These are phyloP conservation scores for Machimus rusticus DNA, from an alignment of 2,888 invertebrate species.

Conservation along the genomic window DNA sequence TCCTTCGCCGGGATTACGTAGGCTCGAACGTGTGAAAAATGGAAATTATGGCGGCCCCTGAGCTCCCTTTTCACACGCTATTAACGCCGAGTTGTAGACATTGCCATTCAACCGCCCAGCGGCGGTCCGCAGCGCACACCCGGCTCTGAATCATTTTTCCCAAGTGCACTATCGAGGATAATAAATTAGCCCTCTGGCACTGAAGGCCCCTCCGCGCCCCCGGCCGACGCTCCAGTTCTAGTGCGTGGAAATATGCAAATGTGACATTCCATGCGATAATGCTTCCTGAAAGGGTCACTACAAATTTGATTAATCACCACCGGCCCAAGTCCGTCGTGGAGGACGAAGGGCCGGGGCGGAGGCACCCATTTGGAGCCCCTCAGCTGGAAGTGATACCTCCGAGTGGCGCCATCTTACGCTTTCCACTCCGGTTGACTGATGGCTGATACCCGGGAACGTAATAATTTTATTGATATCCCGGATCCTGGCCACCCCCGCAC, in stretches of 20 bases:
- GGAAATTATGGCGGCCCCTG: neutral
- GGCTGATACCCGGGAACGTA: neutral
- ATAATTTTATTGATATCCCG: neutral
- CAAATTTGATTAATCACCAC: constrained; percentile 16
- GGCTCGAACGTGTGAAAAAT: constrained; percentile 15
- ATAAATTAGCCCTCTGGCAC: constrained; percentile 31
- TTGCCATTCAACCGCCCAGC: neutral
- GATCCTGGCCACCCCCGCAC: neutral
- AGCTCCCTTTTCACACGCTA: constrained; percentile 8
- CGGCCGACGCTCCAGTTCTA: neutral
- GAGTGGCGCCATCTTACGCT: neutral
- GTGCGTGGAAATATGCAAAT: constrained; percentile 31
- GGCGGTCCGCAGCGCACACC: neutral
- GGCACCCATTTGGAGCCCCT: neutral
- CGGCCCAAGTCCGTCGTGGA: neutral
- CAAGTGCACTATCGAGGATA: constrained; percentile 22
- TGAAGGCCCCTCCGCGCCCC: neutral
- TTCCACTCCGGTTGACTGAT: constrained; percentile 16
- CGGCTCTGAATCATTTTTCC: neutral
- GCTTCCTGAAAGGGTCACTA: neutral
- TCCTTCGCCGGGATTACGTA: neutral
- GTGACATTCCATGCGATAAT: constrained; percentile 26
- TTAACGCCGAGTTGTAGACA: constrained; percentile 20
- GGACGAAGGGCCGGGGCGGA: neutral
- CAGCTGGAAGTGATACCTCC: neutral